These are phyloP conservation scores for Tachystola acroxantha DNA, from an alignment of 2,888 invertebrate genomes.

Conservation along the genomic window DNA sequence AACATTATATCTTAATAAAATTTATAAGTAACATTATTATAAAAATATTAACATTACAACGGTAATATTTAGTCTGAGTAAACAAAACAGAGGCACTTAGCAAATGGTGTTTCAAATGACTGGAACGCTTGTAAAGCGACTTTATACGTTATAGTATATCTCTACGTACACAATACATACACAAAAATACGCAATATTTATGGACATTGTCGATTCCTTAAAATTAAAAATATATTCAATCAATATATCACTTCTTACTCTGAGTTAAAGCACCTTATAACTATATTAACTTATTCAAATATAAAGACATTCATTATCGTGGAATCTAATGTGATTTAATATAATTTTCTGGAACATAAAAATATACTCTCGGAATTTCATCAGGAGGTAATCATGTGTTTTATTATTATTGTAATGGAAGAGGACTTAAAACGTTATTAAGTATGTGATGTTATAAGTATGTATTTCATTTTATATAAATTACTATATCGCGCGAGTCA, in stretches of 20 bases:
- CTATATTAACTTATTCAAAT: constrained; percentile 38
- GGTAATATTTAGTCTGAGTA: constrained; percentile 17
- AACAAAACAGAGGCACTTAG: constrained; percentile 27
- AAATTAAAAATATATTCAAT: constrained; percentile 28
- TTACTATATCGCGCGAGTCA: no score
- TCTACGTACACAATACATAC: constrained; percentile 5
- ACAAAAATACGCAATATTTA: constrained; percentile 1
- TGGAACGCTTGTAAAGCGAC: constrained; percentile 19
- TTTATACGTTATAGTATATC: neutral
- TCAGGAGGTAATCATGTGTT: constrained; percentile 61
- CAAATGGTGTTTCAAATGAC: constrained; percentile 21
- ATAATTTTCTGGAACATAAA: constrained; percentile 55
- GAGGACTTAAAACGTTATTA: constrained; percentile 28
- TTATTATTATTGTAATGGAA: constrained; percentile 53
- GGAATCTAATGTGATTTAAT: constrained; percentile 52
- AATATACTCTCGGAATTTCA: constrained; percentile 63
- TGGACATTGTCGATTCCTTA: constrained; percentile 23
- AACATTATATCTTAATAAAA: no score
- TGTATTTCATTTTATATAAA: no score
- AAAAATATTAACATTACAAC: constrained; percentile 27
- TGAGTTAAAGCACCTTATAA: constrained; percentile 71
- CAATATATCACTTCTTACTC: constrained; percentile 63
- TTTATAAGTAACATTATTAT: constrained; percentile 15
- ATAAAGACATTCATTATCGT: constrained; percentile 48
- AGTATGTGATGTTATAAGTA: constrained; percentile 51